Evolutionary conservation across 2,113 vertebrate genomes (phyloP), one percentile per base, ranked within the genome.

Genomic region (Perca fluviatilis): DNA sequence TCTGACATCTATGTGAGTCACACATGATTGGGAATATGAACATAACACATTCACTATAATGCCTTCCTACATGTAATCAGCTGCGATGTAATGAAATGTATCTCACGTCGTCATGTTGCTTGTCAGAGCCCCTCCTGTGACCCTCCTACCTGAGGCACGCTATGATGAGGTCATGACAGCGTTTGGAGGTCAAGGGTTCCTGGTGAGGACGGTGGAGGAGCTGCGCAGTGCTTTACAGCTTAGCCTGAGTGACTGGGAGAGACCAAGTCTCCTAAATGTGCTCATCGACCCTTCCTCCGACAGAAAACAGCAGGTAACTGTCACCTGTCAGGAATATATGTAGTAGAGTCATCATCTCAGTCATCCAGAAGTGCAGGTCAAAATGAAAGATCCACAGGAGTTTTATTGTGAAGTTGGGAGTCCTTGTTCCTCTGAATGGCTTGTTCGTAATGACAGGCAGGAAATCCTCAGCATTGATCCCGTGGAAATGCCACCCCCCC

Each of bases 111-210:
- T 49, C 15, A 47, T 43, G 4, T 43, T 87, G 0, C 67, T 66
- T 79, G 87, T 65, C 88, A 99, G 98, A 60, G 92, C 90, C 2
- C 98, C 98, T 85, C 98, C 98, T 4, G 88, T 97, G 70, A 96
- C 95, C 74, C 96, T 99, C 36, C 89, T 99, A 65, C 98, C 98
- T 50, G 97, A 98, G 61, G 94, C 97, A 7, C 97, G 87, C 83
- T 99, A 99, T 58, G 97, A 99, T 66, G 85, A 97, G 87, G 92
- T 99, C 66, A 98, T 99, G 96, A 91, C 90, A 36, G 96, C 97
- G 0, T 99, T 99, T 87, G 98, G 98, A 71, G 98, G 98, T 15
- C 95, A 86, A 90, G 98, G 98, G 6, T 97, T 97, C 86, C 96
- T 98, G 82, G 97, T 97, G 66, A 94, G 94, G 89, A 98, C 97